Base-by-base conservation (phyloP, 2,888 invertebrate species). In the Apodemia mormo region DNA sequence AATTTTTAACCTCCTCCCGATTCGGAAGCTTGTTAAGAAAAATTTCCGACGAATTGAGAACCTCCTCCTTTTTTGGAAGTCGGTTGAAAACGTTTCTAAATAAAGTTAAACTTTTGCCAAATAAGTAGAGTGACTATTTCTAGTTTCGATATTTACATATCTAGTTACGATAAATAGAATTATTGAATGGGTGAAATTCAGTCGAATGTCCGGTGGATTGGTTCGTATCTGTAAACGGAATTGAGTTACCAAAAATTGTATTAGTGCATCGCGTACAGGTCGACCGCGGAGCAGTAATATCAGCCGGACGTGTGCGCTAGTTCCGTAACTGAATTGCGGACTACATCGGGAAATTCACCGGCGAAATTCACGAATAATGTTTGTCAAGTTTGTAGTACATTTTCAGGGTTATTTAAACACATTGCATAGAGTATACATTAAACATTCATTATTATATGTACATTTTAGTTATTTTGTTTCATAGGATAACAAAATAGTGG, bases 311-410 rank as follows among this genome's bases (percentile, higher is more conserved):
- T 77, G 77, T 71, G 76, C 77, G 77, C 79, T 77, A 58, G 79
- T 75, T 79, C 77, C 74, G 78, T 86, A 86, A 86, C 85, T 81
- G 79, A 83, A 86, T 87, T 86, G 81, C 80, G 77, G 78, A 77
- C 77, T 75, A 68, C 76, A 77, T 74, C 76, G 77, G 78, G 78
- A 81, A 80, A 81, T 80, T 81, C 78, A 75, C 76, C 80, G 77
- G 74, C 73, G 76, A 78, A 82, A 84, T 80, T 84, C 79, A 71
- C 78, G 75, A 77, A 76, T 76, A 74, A 71, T 70, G 45, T 69
- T 75, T 68, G 74, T 70, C 54, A 64, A 71, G 68, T 54, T 45
- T 49, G 49, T 29, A 49, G 61, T 70, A 52, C 64, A 66, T 70
- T 69, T 73, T 73, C 70, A 74, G 72, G 74, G 75, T 73, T 76